These are phyloP conservation scores for Dipodomys spectabilis DNA, from an alignment of 2,113 vertebrate genomes.

Conservation along the genomic window DNA sequence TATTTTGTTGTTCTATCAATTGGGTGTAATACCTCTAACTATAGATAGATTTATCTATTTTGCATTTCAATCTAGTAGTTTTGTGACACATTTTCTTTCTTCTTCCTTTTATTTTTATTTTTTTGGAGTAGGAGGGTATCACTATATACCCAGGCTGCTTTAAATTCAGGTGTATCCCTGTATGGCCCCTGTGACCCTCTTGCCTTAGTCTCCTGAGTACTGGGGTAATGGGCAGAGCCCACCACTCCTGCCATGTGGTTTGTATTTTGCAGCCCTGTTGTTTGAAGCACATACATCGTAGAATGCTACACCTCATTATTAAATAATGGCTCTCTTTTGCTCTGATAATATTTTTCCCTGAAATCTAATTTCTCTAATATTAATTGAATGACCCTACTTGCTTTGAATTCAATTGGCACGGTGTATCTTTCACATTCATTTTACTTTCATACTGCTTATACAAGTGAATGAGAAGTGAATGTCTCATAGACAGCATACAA, in stretches of 20 bases:
- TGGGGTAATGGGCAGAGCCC: not conserved
- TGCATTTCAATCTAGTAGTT: not conserved
- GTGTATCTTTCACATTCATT: not conserved
- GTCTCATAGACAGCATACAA: not conserved
- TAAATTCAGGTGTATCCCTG: not conserved
- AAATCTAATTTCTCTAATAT: conserved; percentile 4
- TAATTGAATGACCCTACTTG: not conserved
- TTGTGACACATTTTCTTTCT: not conserved
- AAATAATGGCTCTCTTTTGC: not conserved
- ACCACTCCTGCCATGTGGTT: not conserved
- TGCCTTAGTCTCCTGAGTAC: not conserved
- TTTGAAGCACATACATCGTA: not conserved
- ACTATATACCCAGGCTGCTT: not conserved
- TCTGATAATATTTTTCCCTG: not conserved
- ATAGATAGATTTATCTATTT: not conserved
- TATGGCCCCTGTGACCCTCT: not conserved
- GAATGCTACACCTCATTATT: not conserved
- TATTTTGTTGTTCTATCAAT: not conserved
- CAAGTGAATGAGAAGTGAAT: conserved; percentile 19
- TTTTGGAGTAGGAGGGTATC: not conserved
- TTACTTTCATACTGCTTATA: not conserved
- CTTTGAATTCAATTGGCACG: conserved; percentile 1
- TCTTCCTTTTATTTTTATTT: not conserved
- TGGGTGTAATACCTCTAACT: not conserved
- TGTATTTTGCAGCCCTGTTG: not conserved